Evolutionary conservation across 30 jellyfish, hydroid and myxozoan genomes (phyloP), one percentile per base, ranked within the genome.

Genomic region (Clytia hemisphaerica): DNA sequence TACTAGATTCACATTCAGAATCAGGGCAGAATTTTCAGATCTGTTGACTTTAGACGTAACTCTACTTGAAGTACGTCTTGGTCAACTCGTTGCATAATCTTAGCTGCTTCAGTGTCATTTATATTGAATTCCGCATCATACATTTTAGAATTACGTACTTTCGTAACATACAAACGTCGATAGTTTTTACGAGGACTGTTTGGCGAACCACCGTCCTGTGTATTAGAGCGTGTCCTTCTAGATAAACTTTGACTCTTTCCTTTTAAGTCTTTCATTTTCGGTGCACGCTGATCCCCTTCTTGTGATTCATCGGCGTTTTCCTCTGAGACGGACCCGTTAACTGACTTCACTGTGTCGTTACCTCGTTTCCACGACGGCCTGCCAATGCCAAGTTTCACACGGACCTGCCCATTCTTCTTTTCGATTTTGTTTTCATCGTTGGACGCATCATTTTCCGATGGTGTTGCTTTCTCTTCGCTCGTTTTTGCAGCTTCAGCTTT

Each of bases 111-210:
- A 28, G 75, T 25, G 76, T 69, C 49, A 38, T 22, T 57, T 2
- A 69, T 53, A 33, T 59, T 51, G 44, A 51, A 51, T 12, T 37
- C 49, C n/a, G 84, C 67, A 12, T 59, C 78, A 48, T 42, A 53
- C 10, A 58, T 24, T n/a, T 58, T 30, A 25, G 82, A 72, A 48
- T 42, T 72, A 22, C 81, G 81, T 45, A 83, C 95, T 48, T 91
- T 93, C 30, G 99, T 77, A 7, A 91, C 99, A 36, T 91, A 91
- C 7, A 91, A 79, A 26, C 94, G 84, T 5, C 99, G 95, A 37
- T 91, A 91, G 18, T 90, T 80, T 64, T 91, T 91, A 40, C 94
- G 88, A 24, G 94, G 99, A 50, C 94, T 83, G 33, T 81, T 59
- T 9, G 95, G 95, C 14, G 99, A 81, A 63, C 99, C 84, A 25